These are phyloP conservation scores for Acronicta leporina DNA, from an alignment of 2,888 invertebrate genomes.

Conservation along the genomic window DNA sequence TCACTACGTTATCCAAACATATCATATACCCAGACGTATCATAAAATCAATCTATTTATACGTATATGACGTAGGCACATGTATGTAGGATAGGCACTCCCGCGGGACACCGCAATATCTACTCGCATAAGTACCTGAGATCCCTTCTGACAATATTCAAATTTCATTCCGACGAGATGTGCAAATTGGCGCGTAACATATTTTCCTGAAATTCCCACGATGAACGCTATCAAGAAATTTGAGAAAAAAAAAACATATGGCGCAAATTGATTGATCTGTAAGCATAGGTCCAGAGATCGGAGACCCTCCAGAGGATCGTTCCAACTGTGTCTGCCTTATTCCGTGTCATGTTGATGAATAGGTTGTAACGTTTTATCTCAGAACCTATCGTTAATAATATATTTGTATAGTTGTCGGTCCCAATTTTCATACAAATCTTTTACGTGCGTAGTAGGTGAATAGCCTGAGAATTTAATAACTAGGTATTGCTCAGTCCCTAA, in stretches of 20 bases:
- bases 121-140: slow-evolving; percentile 46
- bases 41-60: slow-evolving; percentile 36
- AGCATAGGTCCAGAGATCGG: too few relatives aligned
- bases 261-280: too few relatives aligned
- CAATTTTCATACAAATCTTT: too few relatives aligned
- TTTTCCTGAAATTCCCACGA: slow-evolving; percentile 48
- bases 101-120: slow-evolving; percentile 39
- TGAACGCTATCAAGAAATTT: slow-evolving; percentile 23
- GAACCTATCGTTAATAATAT: too few relatives aligned
- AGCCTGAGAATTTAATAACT: too few relatives aligned
- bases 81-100: slow-evolving; percentile 45
- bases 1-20: slow-evolving; percentile 1
- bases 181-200: slow-evolving; percentile 72
- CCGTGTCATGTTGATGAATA: too few relatives aligned
- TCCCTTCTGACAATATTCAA: slow-evolving; percentile 69
- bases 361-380: too few relatives aligned
- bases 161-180: slow-evolving; percentile 71
- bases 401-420: too few relatives aligned
- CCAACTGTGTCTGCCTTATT: too few relatives aligned
- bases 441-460: too few relatives aligned
- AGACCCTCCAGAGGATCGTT: too few relatives aligned
- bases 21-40: neutral
- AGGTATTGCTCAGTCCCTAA: too few relatives aligned
- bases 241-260: neutral
- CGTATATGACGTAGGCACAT: slow-evolving; percentile 11